phyloP scores from a whole-genome alignment of 2,888 invertebrate species.

The Gasteruption jaculator region DNA sequence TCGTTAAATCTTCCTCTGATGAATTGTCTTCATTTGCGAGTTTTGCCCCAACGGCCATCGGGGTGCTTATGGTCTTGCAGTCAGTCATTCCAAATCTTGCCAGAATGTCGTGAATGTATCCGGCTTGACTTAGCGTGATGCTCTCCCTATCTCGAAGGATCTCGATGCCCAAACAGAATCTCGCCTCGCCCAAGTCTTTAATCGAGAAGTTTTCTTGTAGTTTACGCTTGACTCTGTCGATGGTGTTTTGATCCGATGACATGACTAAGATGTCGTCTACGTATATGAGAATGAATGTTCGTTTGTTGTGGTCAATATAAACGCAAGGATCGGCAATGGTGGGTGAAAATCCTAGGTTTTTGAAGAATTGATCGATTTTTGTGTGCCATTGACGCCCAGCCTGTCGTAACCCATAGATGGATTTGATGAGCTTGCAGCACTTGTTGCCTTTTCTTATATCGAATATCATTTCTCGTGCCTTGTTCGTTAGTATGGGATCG shows the following conservation, averaged over 20 bases:
- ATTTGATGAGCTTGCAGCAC: conserved; percentile 5
- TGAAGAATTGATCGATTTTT: not conserved
- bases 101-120: conserved; percentile 19
- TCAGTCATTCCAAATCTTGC: conserved; percentile 21
- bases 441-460: not conserved
- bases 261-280: no score
- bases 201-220: conserved; percentile 21
- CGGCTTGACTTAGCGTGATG: conserved; percentile 14
- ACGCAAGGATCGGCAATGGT: conserved; percentile 11
- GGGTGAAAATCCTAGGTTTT: no score
- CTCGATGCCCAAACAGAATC: conserved; percentile 29
- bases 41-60: conserved; percentile 5
- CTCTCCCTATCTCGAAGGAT: conserved; percentile 11
- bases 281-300: conserved; percentile 13
- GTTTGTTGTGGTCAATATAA: conserved; percentile 8
- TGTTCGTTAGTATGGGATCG: not conserved
- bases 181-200: conserved; percentile 25
- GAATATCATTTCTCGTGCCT: not conserved
- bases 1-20: no score
- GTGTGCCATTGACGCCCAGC: conserved; percentile 7
- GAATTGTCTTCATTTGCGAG: not conserved
- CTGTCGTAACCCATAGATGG: conserved; percentile 9
- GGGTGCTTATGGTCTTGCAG: conserved; percentile 18
- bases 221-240: no score
- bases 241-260: conserved; percentile 7